Evolutionary conservation across 2,797 vertebrate species (phyloP).

Genomic region (Muscicapa comitata): DNA sequence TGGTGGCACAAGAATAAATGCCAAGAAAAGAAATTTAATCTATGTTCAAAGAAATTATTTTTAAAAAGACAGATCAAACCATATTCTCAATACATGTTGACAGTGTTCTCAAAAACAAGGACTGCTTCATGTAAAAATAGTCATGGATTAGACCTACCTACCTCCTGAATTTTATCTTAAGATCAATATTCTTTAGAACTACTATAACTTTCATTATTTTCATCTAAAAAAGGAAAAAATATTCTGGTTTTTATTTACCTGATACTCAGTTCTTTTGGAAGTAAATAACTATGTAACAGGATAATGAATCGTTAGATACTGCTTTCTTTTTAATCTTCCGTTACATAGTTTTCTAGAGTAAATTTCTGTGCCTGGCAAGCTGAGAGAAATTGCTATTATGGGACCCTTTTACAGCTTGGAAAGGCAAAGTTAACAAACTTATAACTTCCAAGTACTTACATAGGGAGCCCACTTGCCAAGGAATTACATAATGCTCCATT

Average conservation of each 20-base stretch:
- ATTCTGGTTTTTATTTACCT: background rate
- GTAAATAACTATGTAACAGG: background rate
- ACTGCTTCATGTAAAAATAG: background rate
- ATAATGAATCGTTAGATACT: background rate
- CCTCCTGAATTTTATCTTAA: background rate
- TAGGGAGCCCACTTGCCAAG: background rate
- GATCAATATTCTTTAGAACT: background rate
- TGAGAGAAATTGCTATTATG: background rate
- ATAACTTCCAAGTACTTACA: background rate
- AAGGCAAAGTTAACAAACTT: background rate
- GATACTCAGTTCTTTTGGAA: background rate
- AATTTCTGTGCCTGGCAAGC: background rate
- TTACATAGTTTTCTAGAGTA: background rate
- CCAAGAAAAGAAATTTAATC: slow-evolving; percentile 7
- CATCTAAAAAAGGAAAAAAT: background rate
- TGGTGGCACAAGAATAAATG: background rate
- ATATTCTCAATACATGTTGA: background rate
- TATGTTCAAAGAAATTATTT: background rate
- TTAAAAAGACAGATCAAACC: background rate
- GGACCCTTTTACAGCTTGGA: background rate
- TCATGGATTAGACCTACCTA: background rate
- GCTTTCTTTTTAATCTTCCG: background rate
- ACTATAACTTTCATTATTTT: background rate
- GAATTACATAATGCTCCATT: background rate
- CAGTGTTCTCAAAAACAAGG: background rate